phyloP scores from a whole-genome alignment of 2,797 vertebrate species.

The Peromyscus eremicus region DNA sequence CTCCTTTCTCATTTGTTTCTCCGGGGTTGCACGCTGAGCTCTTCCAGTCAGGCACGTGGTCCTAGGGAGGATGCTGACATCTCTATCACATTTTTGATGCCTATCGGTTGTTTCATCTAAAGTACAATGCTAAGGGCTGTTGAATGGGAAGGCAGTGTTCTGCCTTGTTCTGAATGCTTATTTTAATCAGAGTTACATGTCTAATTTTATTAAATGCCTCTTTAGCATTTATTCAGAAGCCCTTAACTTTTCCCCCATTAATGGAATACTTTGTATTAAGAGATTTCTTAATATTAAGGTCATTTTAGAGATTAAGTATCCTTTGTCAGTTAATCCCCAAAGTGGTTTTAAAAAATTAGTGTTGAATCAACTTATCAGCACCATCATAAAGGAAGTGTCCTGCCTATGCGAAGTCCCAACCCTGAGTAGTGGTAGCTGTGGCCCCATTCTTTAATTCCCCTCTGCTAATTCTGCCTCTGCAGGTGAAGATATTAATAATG shows the following conservation, averaged over 20 bases:
- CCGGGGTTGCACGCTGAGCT: not conserved
- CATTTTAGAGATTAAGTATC: conserved; percentile 72
- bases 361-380: conserved; percentile 45
- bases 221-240: conserved; percentile 72
- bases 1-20: conserved; percentile 45
- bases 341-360: conserved; percentile 63
- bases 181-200: conserved; percentile 68
- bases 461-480: conserved; percentile 34
- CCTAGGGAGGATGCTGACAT: not conserved
- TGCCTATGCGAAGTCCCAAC: not conserved
- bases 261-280: conserved; percentile 65
- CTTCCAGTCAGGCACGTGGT: conserved; percentile 37
- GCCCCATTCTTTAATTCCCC: not conserved
- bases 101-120: conserved; percentile 24
- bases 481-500: not conserved
- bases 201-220: conserved; percentile 73
- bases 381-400: not conserved
- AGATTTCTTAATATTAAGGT: conserved; percentile 72
- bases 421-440: not conserved
- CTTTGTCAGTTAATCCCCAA: conserved; percentile 73
- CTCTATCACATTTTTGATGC: conserved; percentile 10
- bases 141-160: conserved; percentile 41
- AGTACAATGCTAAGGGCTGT: conserved; percentile 32
- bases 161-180: conserved; percentile 22
- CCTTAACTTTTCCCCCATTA: conserved; percentile 43